Percentiles rank a stretch among this genome's conserved stretches.
phyloP scores from a whole-genome alignment of 2,888 invertebrate genomes.

The Parascotia fuliginaria region DNA sequence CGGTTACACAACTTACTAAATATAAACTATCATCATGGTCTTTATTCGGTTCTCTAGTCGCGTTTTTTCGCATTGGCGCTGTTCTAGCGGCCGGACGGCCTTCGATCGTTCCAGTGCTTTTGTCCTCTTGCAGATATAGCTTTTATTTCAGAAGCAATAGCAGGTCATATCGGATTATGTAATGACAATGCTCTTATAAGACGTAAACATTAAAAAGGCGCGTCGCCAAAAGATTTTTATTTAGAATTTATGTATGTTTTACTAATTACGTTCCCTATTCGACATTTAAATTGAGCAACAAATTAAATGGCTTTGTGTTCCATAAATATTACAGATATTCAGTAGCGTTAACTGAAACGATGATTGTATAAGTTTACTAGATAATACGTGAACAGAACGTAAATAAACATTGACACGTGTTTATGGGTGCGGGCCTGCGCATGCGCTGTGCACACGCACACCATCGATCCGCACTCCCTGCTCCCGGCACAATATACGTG shows the following conservation, averaged over 20 bases:
- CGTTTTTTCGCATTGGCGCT: too few species aligned
- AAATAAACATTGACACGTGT: slow-evolving; percentile 85
- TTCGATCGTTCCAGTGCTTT: too few species aligned
- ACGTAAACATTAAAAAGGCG: too few species aligned
- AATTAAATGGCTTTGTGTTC: not conserved
- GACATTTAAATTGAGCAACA: not conserved
- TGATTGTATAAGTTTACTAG: slow-evolving; percentile 42
- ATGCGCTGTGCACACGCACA: slow-evolving; percentile 54
- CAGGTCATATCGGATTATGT: too few species aligned
- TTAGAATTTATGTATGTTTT: not conserved
- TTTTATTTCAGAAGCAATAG: too few species aligned
- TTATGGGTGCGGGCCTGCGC: slow-evolving; percentile 67
- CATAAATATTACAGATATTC: slow-evolving; percentile 1
- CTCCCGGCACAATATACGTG: slow-evolving; percentile 61
- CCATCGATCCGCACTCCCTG: slow-evolving; percentile 57
- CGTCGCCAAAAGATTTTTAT: too few species aligned
- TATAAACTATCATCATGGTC: not conserved
- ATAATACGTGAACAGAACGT: slow-evolving; percentile 73
- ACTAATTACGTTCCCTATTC: not conserved
- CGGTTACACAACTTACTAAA: not conserved
- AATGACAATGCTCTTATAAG: too few species aligned
- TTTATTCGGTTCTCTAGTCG: not conserved
- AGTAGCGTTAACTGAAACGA: slow-evolving; percentile 21
- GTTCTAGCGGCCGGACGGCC: too few species aligned
- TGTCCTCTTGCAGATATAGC: too few species aligned